Conservation (phyloP, 2,797 vertebrate genomes). For the Nyctibius grandis region DNA sequence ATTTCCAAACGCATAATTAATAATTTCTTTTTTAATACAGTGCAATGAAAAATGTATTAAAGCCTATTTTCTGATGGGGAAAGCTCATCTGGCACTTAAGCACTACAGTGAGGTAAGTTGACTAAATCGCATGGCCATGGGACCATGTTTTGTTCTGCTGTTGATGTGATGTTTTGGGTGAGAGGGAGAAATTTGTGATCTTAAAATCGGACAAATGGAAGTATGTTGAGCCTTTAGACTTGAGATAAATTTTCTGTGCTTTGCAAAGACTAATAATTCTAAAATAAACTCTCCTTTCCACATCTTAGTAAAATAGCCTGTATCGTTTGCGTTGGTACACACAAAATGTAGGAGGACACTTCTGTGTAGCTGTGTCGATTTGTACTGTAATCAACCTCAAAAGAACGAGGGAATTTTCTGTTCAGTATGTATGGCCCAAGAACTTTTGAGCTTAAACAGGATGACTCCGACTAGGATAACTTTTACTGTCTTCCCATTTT, state of each 20-base stretch:
- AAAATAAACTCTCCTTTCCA: neutral
- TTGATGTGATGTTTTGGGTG: neutral
- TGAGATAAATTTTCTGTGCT: neutral
- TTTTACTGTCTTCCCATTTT: neutral
- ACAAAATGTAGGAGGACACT: neutral
- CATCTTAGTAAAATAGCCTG: neutral
- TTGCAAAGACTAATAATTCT: neutral
- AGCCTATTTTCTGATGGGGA: constrained; percentile 89
- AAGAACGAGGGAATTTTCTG: neutral
- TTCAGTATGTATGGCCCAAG: neutral
- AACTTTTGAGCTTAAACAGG: neutral
- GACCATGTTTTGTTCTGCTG: neutral
- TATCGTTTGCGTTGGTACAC: neutral
- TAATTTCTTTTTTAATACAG: constrained; percentile 58
- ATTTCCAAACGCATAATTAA: accelerated
- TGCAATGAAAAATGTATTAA: constrained; percentile 85
- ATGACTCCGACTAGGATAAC: neutral
- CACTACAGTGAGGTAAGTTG: constrained; percentile 78
- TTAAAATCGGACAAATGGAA: neutral
- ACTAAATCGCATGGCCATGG: accelerated
- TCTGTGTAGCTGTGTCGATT: neutral
- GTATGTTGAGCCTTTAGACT: neutral
- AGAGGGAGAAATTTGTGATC: neutral
- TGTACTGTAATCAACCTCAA: neutral
- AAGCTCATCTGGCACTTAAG: constrained; percentile 80